These are phyloP conservation scores for Phenganax stokvisi DNA, from an alignment of 92 coral and sea anemone species.

Conservation along the genomic window DNA sequence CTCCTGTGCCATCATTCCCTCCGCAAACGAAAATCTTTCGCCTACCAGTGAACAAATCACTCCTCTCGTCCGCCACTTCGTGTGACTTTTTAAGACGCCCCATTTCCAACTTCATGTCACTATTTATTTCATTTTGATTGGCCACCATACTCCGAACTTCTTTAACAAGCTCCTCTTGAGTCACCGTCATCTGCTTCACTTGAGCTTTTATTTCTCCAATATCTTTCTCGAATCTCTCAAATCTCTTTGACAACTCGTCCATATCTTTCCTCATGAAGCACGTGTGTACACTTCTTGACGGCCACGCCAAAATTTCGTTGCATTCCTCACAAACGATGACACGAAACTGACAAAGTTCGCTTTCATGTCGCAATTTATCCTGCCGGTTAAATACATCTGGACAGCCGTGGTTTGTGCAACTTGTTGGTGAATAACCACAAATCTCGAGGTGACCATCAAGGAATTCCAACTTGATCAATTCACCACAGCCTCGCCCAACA, in stretches of 20 bases:
- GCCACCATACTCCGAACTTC: not conserved
- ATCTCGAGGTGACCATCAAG: constrained; percentile 68
- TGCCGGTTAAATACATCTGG: not conserved
- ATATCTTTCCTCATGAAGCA: constrained; percentile 6
- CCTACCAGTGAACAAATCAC: not conserved
- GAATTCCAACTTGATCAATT: constrained; percentile 58
- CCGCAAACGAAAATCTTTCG: constrained; percentile 6
- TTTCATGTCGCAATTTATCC: constrained; percentile 3
- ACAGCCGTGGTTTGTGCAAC: constrained; percentile 43
- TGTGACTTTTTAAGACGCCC: not conserved
- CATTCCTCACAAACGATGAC: constrained; percentile 8
- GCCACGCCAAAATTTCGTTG: not conserved
- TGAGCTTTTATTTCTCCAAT: no score
- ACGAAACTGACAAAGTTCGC: constrained; percentile 18
- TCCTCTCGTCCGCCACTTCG: not conserved
- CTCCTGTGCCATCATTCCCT: not conserved
- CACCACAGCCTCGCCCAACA: constrained; percentile 65
- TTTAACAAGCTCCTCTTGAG: constrained; percentile 1
- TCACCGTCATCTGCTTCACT: not conserved
- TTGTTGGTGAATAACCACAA: constrained; percentile 63
- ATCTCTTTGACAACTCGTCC: not conserved
- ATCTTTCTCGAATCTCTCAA: not conserved
- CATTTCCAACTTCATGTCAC: not conserved
- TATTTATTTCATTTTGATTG: not conserved
- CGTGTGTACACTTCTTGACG: not conserved